Percentiles rank a stretch among this genome's conserved stretches.
phyloP scores from a whole-genome alignment of 2,797 vertebrate species.

The Ptychadena robeensis region DNA sequence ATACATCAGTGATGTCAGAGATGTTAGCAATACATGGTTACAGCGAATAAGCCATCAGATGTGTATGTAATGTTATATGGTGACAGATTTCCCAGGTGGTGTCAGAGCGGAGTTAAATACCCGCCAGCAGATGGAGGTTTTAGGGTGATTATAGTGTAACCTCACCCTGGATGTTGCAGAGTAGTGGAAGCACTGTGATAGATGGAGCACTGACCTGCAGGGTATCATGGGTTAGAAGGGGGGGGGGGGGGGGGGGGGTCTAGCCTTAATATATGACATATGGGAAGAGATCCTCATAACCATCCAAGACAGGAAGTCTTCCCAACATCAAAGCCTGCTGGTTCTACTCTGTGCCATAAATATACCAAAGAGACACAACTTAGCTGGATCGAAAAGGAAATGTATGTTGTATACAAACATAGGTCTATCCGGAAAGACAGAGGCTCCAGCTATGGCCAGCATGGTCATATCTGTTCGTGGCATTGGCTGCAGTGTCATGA shows the following conservation, averaged over 20 bases:
- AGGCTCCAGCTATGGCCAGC: not conserved
- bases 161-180: slow-evolving; percentile 47
- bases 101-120: no score
- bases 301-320: slow-evolving; percentile 46
- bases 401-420: slow-evolving; percentile 6
- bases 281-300: slow-evolving; percentile 21
- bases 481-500: not conserved
- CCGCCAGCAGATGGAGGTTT: not conserved
- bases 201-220: slow-evolving; percentile 48
- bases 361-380: not conserved
- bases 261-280: no score
- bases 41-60: no score
- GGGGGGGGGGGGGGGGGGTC: no score
- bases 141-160: slow-evolving; percentile 24
- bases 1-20: not conserved
- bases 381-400: not conserved
- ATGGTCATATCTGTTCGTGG: no score
- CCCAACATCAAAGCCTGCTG: slow-evolving; percentile 22
- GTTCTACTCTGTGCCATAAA: slow-evolving; percentile 4
- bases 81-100: not conserved
- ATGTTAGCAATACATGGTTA: no score
- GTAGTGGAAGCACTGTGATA: slow-evolving; percentile 14
- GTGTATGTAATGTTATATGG: not conserved
- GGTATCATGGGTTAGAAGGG: not conserved
- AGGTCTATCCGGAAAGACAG: not conserved